Conservation (phyloP, 2,113 vertebrate genomes). For the Indri indri region DNA sequence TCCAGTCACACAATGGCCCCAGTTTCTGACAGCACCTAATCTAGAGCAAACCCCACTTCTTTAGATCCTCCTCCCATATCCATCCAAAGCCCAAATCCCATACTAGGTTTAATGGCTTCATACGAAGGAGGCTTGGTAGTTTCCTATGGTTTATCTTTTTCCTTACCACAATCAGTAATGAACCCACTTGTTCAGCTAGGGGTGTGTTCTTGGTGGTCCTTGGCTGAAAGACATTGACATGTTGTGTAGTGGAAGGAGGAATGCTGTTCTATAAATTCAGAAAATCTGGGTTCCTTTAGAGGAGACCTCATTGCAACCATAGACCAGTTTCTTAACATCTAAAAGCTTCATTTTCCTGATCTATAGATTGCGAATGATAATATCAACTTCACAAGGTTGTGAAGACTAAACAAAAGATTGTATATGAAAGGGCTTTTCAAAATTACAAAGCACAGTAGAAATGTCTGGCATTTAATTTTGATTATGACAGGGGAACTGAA, state of each 20-base stretch:
- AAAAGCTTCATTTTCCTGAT: background rate
- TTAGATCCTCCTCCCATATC: background rate
- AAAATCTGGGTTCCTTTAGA: background rate
- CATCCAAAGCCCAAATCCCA: background rate
- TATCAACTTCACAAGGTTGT: background rate
- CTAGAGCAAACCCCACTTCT: background rate
- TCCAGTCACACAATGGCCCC: background rate
- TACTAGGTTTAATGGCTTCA: background rate
- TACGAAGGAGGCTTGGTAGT: fast-evolving
- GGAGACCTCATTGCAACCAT: background rate
- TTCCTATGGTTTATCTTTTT: fast-evolving
- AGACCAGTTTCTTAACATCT: background rate
- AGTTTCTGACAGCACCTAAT: background rate
- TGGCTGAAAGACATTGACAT: background rate
- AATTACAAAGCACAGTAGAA: background rate
- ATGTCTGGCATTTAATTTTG: background rate
- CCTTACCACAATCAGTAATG: background rate
- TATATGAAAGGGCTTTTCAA: background rate
- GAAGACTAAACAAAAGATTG: background rate
- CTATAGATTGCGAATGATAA: background rate
- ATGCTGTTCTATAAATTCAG: background rate
- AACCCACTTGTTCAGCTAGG: background rate
- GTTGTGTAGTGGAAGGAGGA: background rate
- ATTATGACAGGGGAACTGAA: background rate
- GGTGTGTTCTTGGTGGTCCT: background rate